Base-by-base conservation (phyloP, 1,140 invertebrate genomes). In the Aphelenchoides fujianensis region DNA sequence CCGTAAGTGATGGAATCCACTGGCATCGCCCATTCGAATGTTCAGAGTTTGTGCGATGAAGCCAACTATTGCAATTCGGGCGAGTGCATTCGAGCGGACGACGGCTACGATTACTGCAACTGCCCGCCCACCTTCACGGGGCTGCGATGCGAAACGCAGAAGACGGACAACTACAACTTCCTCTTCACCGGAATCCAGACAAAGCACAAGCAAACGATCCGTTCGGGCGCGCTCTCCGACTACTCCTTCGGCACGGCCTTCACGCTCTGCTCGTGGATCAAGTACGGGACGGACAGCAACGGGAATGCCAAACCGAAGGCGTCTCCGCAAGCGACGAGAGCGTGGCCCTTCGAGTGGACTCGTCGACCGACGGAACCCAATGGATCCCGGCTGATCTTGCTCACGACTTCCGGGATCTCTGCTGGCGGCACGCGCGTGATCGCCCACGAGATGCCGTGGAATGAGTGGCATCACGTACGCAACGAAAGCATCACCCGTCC, bases 121-220 rank as follows among this genome's bases (percentile, higher is more conserved):
- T 66, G 63, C 34, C 16, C 1, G 16, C 19, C 0, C 31, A 48
- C 19, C 37, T 34, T 1, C 0, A 36, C 0, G 32, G 63, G 63
- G 1, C 31, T 37, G 1, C 31, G 31, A 16, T 66, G 63, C 31
- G 63, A 66, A 3, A 30, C n/a, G 2, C 63, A 59, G 34, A 59
- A 5, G 34, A 59, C 28, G 28, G 55, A 59, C 5, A 59, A 59
- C 23, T 59, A 59, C 19, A 59, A 59, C 34, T 19, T 59, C 23
- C 55, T 30, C 34, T 59, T 59, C 34, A 55, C 32, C 0, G 63
- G 63, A 36, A 66, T 2, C 32, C 3, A 52, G n/a, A 54, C 5
- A 5, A 35, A 53, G 3, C 3, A 35, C 35, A 52, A 64, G 19
- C 62, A 35, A 64, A 19, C 12, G 28, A 53, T 64, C 35, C 3